Base-by-base conservation (phyloP, 2,888 invertebrate species). In the Trichopoda pennipes region DNA sequence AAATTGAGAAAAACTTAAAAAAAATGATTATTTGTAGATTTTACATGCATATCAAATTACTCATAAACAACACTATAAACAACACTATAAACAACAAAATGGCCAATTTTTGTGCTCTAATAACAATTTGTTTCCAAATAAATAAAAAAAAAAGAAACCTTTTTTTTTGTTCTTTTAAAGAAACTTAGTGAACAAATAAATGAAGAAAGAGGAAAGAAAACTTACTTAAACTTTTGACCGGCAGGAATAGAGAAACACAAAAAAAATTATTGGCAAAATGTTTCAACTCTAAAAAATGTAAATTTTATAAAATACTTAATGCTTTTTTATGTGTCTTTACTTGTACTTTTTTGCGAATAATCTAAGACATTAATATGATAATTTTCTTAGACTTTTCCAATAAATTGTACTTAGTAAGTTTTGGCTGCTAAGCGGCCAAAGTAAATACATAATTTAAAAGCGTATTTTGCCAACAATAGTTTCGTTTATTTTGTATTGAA, bases 21-120 rank as follows among this genome's bases (percentile, higher is more conserved):
- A 7, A 38, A 12, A 38, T 12, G 12, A 38, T 38, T 38, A 38
- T 38, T 38, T 38, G 12, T 12, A 38, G 12, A 38, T 2, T 38
- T 38, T 38, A 38, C n/a, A n/a, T n/a, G n/a, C n/a, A n/a, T 38
- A 38, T 38, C 12, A 7, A 38, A n/a, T 58, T 51, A 32, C 51
- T 53, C 47, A 3, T 35, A 21, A 16, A 16, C 17, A 61, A 53
- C 60, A 53, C 2, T 21, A 60, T 51, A 9, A 61, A 53, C 19
- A 63, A 42, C 4, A 53, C 2, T 21, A 60, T 51, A 9, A 61
- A 53, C 19, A 63, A 42, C 4, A 53, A 61, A 63, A 28, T 38
- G 38, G 10, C 12, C 38, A 38, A 38, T 12, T 38, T 38, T 38
- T 38, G 38, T 12, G 38, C 38, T 38, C 38, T 12, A 38, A 38